phyloP scores from a whole-genome alignment of 2,113 vertebrate genomes.

The Psettodes erumei region DNA sequence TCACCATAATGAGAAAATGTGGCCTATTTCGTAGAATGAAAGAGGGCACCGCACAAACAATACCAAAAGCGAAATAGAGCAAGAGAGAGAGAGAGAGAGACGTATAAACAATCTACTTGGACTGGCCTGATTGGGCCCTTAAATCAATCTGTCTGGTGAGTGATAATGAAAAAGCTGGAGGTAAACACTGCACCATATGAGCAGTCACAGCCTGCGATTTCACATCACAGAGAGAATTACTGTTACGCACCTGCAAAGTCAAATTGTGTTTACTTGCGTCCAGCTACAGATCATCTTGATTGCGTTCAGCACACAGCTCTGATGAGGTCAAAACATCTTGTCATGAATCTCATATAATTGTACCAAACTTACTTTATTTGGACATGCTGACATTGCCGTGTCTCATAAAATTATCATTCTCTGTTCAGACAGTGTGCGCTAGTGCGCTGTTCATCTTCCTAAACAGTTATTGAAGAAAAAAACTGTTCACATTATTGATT shows the following conservation, averaged over 20 bases:
- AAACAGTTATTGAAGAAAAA: background rate
- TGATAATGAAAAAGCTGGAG: conserved; percentile 60
- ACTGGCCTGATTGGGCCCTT: conserved; percentile 50
- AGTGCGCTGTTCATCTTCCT: conserved; percentile 1
- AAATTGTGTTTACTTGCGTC: conserved; percentile 31
- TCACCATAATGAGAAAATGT: conserved; percentile 33
- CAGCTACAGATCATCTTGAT: conserved; percentile 23
- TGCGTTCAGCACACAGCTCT: conserved; percentile 12
- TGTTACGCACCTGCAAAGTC: conserved; percentile 30
- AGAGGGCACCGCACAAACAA: conserved; percentile 28
- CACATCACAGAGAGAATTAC: conserved; percentile 43
- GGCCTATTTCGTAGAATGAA: conserved; percentile 32
- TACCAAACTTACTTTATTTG: background rate
- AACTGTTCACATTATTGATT: conserved; percentile 2
- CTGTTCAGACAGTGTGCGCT: background rate
- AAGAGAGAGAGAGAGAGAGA: too few species aligned
- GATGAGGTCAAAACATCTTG: conserved; percentile 23
- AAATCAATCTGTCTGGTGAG: conserved; percentile 65
- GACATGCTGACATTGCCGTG: background rate
- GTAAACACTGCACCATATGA: conserved; percentile 63
- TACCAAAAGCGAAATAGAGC: background rate
- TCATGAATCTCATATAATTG: background rate
- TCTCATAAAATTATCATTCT: background rate
- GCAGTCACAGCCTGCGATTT: conserved; percentile 54
- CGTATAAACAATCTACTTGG: conserved; percentile 61